Evolutionary conservation across 2,888 invertebrate species (phyloP).

Genomic region (Ctenicera cuprea): DNA sequence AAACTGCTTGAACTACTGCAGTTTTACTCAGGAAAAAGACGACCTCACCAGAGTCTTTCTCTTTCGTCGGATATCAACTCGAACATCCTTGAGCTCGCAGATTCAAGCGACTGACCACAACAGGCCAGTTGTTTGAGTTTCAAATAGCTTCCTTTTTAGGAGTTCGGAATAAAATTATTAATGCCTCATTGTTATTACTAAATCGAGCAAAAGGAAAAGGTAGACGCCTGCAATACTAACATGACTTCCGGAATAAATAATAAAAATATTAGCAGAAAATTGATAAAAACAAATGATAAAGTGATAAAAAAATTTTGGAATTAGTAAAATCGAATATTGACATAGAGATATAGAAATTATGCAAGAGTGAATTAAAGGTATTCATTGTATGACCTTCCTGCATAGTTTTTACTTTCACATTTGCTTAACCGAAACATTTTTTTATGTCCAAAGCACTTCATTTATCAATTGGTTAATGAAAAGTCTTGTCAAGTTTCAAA

Average conservation of each 20-base stretch:
- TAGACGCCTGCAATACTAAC: neutral
- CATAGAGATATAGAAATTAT: too few species aligned
- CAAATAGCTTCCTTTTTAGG: constrained; percentile 21
- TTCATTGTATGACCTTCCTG: neutral
- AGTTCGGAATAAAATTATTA: constrained; percentile 8
- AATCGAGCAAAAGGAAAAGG: constrained; percentile 8
- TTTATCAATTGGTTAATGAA: constrained; percentile 15
- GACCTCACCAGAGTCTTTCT: neutral
- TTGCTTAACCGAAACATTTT: neutral
- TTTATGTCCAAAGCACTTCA: neutral
- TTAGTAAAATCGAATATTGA: neutral
- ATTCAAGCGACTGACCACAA: constrained; percentile 17
- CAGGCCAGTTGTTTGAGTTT: constrained; percentile 10
- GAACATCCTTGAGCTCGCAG: constrained; percentile 21
- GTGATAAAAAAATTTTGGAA: neutral
- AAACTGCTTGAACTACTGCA: constrained; percentile 4
- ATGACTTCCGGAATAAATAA: neutral
- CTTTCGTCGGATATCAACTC: neutral
- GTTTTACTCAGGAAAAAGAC: neutral
- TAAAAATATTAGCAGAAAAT: neutral
- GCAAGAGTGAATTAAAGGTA: too few species aligned
- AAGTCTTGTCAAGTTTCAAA: neutral
- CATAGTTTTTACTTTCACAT: neutral
- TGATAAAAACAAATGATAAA: neutral
- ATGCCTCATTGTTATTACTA: constrained; percentile 24